Evolutionary conservation across 2,113 vertebrate species (phyloP).

Genomic region (Meles meles): DNA sequence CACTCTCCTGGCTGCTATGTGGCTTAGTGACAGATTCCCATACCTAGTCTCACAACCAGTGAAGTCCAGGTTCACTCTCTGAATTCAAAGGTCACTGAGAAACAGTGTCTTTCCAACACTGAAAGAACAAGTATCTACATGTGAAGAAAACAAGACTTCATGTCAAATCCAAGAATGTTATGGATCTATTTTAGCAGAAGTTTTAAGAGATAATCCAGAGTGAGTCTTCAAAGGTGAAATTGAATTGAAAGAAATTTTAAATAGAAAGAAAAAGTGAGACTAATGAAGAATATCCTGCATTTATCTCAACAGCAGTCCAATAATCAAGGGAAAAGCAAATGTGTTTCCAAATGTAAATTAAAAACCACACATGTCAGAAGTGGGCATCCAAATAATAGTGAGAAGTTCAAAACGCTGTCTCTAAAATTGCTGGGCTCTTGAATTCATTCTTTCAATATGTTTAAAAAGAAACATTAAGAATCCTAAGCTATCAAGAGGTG

Average conservation of each 20-base stretch:
- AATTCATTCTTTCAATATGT: background rate
- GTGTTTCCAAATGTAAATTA: background rate
- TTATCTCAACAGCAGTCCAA: background rate
- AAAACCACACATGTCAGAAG: background rate
- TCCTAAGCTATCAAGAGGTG: background rate
- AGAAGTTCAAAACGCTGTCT: background rate
- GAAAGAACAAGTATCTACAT: background rate
- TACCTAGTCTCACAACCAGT: background rate
- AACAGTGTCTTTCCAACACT: background rate
- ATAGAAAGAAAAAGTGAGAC: background rate
- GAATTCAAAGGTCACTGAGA: background rate
- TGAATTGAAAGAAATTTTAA: background rate
- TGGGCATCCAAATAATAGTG: background rate
- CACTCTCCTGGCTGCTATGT: background rate
- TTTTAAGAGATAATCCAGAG: background rate
- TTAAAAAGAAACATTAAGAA: background rate
- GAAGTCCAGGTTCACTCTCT: background rate
- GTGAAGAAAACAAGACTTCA: slow-evolving; percentile 3
- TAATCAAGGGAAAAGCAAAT: slow-evolving; percentile 11
- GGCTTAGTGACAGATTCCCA: background rate
- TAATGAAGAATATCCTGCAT: background rate
- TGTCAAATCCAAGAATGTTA: background rate
- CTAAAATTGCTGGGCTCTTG: background rate
- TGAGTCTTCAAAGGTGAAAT: background rate
- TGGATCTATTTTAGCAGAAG: background rate